Conservation (phyloP, 2,797 vertebrate genomes). For the Yasuhikotakia modesta region DNA sequence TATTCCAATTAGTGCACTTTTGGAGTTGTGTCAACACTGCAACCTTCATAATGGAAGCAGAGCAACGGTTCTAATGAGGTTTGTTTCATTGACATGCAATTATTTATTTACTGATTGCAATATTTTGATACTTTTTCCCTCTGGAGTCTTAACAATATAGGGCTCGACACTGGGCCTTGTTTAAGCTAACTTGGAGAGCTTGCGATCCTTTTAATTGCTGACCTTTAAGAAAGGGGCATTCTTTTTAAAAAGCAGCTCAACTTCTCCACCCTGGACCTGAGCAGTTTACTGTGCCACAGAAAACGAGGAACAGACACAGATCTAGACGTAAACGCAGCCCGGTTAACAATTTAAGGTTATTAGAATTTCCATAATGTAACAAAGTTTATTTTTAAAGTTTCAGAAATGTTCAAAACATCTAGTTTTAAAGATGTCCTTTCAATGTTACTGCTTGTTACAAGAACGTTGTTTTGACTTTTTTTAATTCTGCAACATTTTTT, state of each 20-base stretch:
- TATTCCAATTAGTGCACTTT: conserved; percentile 38
- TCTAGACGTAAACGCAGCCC: not conserved
- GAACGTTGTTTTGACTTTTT: too few species aligned
- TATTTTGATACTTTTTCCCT: conserved; percentile 23
- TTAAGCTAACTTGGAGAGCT: conserved; percentile 18
- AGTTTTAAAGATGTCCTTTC: too few species aligned
- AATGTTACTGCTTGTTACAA: too few species aligned
- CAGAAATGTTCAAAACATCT: too few species aligned
- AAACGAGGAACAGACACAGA: conserved; percentile 21
- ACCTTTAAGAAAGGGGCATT: conserved; percentile 54
- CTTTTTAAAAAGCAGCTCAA: conserved; percentile 41
- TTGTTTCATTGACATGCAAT: conserved; percentile 52
- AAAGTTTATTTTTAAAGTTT: too few species aligned
- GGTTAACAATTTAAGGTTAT: too few species aligned
- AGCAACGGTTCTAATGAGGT: conserved; percentile 45
- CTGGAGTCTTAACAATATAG: conserved; percentile 37
- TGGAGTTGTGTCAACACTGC: conserved; percentile 40
- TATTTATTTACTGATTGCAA: conserved; percentile 50
- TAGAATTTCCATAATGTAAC: too few species aligned
- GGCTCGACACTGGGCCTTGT: conserved; percentile 37
- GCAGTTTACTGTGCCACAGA: conserved; percentile 26
- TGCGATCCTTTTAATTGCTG: conserved; percentile 54
- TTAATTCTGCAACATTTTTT: too few species aligned
- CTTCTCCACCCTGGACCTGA: conserved; percentile 36
- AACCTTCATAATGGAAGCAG: conserved; percentile 31